Evolutionary conservation across 2,888 invertebrate genomes (phyloP), one percentile per base, ranked within the genome.

Genomic region (Lasioglossum lativentre): DNA sequence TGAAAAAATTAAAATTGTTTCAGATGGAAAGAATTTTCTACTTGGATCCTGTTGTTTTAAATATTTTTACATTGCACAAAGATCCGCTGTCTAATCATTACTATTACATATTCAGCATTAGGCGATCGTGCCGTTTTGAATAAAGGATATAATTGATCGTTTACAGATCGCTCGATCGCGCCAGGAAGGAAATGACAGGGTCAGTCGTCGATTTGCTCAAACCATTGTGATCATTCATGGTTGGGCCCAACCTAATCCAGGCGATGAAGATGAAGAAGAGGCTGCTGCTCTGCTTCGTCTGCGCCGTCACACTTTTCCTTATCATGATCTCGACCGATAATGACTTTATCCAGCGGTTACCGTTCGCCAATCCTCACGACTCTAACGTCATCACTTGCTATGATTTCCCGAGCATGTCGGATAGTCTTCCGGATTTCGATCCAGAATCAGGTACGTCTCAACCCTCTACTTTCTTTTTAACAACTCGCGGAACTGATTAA

Each of bases 221-320:
- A 30, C 34, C 30, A 4, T 34, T 47, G 23, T 12, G 19, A 30
- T 47, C 19, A 10, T 23, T 16, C 6, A 30, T 47, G 42, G 19
- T 12, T 72, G 14, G 14, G 2, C 12, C 47, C 30, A 19, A 19
- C 30, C 4, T 73, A 73, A 14, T 27, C n/a, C 4, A 19, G 12
- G 68, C 23, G 2, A 63, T 42, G 52, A 88, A 89, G 56, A 93
- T 93, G 93, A 93, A 85, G 83, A 94, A 90, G 73, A 88, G 90
- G 74, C 73, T 93, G 12, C 1, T 93, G 1, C 71, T 92, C 14
- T 91, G 89, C 19, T 90, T 92, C 19, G 63, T 88, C 16, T 91
- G 91, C n/a, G 92, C 90, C 27, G 78, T 91, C 3, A 71, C 91
- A n/a, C 83, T 93, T 1, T 92, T 93, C 42, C 83, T 94, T 2